These are phyloP conservation scores for Drosophila affinis DNA, from an alignment of 2,888 invertebrate species.

Conservation along the genomic window DNA sequence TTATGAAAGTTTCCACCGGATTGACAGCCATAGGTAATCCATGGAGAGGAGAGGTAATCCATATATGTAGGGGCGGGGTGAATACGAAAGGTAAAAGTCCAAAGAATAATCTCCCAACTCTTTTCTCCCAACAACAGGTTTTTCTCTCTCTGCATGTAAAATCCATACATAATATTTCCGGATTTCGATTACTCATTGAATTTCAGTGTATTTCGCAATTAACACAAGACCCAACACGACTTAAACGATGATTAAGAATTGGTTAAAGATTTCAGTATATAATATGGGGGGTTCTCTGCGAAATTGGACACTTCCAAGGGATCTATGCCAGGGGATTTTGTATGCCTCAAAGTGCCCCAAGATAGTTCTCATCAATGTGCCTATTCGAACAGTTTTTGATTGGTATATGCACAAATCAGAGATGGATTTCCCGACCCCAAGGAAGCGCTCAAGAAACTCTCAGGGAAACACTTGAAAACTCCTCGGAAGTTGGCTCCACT, in stretches of 20 bases:
- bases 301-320: no score
- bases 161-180: no score
- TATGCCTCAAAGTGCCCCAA: no score
- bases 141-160: not conserved
- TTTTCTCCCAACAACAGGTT: not conserved
- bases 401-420: no score
- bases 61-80: slow-evolving; percentile 12
- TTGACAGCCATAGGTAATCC: slow-evolving; percentile 37
- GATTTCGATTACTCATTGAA: not conserved
- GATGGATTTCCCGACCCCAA: no score
- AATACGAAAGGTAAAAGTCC: not conserved
- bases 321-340: no score
- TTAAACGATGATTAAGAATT: not conserved
- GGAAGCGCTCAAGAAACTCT: no score
- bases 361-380: no score
- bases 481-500: not conserved
- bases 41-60: not conserved
- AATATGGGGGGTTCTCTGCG: no score
- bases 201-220: not conserved
- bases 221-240: not conserved
- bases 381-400: no score
- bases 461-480: not conserved
- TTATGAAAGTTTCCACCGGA: slow-evolving; percentile 32
- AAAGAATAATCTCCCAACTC: not conserved
- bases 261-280: no score